Percentiles rank a stretch among this genome's conserved stretches.
Evolutionary conservation across 53 echinoderm and acorn worm species (phyloP).

Genomic region (Patiria pectinifera): DNA sequence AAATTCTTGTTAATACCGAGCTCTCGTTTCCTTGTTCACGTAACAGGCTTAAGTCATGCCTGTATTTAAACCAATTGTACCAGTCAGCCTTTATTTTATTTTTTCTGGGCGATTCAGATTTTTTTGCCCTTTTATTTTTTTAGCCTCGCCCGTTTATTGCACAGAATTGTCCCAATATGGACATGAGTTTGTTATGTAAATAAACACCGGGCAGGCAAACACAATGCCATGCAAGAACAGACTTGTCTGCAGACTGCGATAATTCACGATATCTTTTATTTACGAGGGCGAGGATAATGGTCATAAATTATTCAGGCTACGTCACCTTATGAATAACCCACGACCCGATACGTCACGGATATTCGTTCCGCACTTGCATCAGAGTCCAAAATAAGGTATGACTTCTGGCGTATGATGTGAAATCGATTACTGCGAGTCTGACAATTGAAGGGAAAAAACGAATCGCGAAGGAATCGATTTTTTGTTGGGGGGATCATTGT

Average conservation of each 20-base stretch:
- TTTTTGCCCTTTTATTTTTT: not conserved
- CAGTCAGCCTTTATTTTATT: not conserved
- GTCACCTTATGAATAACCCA: slow-evolving; percentile 9
- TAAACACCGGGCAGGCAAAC: not conserved
- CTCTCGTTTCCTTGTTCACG: not conserved
- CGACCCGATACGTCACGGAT: not conserved
- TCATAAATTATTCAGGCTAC: slow-evolving; percentile 8
- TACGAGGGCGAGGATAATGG: not conserved
- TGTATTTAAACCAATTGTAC: not conserved
- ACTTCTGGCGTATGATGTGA: no score
- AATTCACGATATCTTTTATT: not conserved
- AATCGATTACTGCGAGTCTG: no score
- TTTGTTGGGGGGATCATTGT: not conserved
- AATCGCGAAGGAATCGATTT: not conserved
- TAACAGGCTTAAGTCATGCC: not conserved
- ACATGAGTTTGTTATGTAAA: not conserved
- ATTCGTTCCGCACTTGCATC: not conserved
- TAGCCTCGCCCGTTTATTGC: not conserved
- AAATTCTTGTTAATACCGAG: not conserved
- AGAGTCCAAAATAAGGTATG: not conserved
- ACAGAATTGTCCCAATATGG: not conserved
- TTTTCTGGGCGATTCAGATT: not conserved
- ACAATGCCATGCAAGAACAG: not conserved
- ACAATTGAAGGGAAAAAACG: no score
- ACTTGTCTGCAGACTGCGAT: not conserved